Evolutionary conservation across 2,888 invertebrate species (phyloP).

Genomic region (Lepidonotus clava): DNA sequence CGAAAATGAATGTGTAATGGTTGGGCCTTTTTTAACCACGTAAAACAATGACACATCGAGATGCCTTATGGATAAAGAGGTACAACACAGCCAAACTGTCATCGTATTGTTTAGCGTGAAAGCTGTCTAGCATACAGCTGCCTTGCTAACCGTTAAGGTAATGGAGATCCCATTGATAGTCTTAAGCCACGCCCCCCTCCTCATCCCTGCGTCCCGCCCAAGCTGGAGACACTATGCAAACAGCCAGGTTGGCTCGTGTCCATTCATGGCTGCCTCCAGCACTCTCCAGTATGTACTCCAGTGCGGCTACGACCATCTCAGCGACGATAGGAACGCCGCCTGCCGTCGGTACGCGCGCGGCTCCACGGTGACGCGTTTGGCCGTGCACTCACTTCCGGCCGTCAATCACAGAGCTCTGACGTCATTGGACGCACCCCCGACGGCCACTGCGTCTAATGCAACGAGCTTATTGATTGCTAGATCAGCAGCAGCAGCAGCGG

Average conservation of each 20-base stretch:
- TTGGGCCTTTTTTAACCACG: too few species aligned
- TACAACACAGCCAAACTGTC: too few species aligned
- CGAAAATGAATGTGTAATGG: too few species aligned
- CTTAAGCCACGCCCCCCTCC: not conserved
- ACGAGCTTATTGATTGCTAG: not conserved
- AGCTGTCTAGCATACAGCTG: too few species aligned
- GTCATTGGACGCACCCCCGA: not conserved
- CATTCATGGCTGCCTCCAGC: not conserved
- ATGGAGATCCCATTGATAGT: not conserved
- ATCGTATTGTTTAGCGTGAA: too few species aligned
- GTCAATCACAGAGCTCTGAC: constrained; percentile 24
- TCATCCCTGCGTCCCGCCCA: not conserved
- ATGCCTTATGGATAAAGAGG: too few species aligned
- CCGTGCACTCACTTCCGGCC: constrained; percentile 19
- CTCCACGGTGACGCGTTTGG: constrained; percentile 20
- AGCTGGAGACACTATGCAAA: not conserved
- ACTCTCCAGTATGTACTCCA: not conserved
- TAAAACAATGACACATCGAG: too few species aligned
- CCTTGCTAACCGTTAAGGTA: too few species aligned
- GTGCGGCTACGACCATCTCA: not conserved
- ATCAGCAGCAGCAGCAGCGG: not conserved
- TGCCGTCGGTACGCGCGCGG: not conserved
- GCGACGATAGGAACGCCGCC: not conserved
- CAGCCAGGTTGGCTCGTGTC: not conserved
- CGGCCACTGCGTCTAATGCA: not conserved